A percentile compares a stretch with the other conserved stretches of the same genome.
Conservation (phyloP, 2,888 invertebrate species). For the Protodeltote pygarga region DNA sequence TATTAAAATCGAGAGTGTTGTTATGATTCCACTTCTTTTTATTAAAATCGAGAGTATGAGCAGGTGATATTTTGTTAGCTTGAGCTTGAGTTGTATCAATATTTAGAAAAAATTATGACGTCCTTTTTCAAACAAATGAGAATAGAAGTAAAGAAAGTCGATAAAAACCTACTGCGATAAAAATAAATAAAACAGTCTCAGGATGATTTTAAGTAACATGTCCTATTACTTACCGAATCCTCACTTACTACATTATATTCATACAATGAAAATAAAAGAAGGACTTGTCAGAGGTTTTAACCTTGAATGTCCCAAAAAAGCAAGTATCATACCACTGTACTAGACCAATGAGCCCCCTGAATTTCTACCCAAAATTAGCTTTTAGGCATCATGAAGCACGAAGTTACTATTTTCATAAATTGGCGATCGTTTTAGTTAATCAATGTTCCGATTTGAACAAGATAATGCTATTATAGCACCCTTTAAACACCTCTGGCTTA, state of each 20-base stretch:
- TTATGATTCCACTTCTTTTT: slow-evolving; percentile 49
- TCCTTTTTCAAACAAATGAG: not conserved
- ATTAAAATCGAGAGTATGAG: slow-evolving; percentile 30
- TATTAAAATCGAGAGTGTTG: slow-evolving; percentile 47
- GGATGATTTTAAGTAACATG: too few relatives aligned
- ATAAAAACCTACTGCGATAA: not conserved
- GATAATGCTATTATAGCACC: too few relatives aligned
- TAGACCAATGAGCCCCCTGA: slow-evolving; percentile 75
- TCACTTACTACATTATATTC: not conserved
- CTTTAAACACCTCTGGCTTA: too few relatives aligned
- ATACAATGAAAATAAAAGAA: slow-evolving; percentile 44
- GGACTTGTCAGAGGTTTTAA: slow-evolving; percentile 81
- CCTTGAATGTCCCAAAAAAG: slow-evolving; percentile 82
- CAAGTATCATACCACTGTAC: slow-evolving; percentile 78
- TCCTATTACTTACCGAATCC: not conserved
- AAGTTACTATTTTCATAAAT: too few relatives aligned
- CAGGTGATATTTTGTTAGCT: slow-evolving; percentile 46
- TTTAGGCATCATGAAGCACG: too few relatives aligned
- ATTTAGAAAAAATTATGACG: slow-evolving; percentile 16
- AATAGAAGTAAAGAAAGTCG: not conserved
- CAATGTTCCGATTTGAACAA: too few relatives aligned
- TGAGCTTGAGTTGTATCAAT: slow-evolving; percentile 12
- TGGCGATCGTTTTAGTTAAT: too few relatives aligned
- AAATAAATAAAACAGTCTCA: too few relatives aligned
- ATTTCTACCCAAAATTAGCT: too few relatives aligned